Evolutionary conservation across 2,888 invertebrate genomes (phyloP), one percentile per base, ranked within the genome.

Genomic region (Patella ulyssiponensis): DNA sequence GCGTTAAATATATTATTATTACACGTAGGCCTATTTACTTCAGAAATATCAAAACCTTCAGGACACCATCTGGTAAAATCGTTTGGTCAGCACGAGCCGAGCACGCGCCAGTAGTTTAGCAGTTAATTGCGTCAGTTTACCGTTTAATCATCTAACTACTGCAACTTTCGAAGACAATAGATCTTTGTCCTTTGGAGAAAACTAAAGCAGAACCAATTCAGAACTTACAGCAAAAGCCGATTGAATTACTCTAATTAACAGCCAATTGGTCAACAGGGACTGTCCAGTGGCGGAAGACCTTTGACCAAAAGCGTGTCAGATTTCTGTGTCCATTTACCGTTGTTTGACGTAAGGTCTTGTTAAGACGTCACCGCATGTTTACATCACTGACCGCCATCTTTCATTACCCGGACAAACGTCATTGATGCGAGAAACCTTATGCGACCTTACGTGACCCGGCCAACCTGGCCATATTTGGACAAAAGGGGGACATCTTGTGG

Each of bases 391-490:
- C 64, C 20, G 64, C 64, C 64, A 64, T 64, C 64, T 64, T 64
- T 64, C 23, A 64, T 64, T 64, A 64, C 20, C 17, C 64, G 20
- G 20, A 23, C 64, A 23, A 23, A 64, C 64, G 64, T 64, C 20
- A 64, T 64, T 64, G 20, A 64, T 64, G 64, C 23, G 20, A 11
- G 20, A 12, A 64, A 23, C 64, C 64, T 64, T 64, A 64, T 23
- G 64, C 23, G 64, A 64, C 64, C 64, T 64, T 23, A 23, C 12
- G 20, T 23, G 23, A 64, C 64, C 64, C 14, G 64, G 64, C 64
- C 64, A 64, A 64, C 64, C 64, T 64, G 64, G 64, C 64, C 64
- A 23, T 64, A 64, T 64, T 64, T 64, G 64, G 64, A 64, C 64
- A n/a, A 64, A 64, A 64, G 64, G 23, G 64, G 20, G 64, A 64